Evolutionary conservation across 2,113 vertebrate species (phyloP).

Genomic region (Tachuris rubrigastra): DNA sequence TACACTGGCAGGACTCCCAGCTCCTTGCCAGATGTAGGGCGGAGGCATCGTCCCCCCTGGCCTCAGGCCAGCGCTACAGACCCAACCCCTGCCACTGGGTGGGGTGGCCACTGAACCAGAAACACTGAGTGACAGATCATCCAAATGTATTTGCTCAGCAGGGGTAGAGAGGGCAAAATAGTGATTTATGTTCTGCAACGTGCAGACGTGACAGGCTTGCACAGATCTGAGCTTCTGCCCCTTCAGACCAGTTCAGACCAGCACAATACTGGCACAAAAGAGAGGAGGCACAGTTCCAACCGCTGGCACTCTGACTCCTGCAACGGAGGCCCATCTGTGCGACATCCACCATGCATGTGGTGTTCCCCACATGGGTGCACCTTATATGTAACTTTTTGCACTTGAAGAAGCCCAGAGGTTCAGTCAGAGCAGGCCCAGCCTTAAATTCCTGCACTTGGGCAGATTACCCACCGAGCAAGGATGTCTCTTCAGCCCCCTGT

Average conservation of each 20-base stretch:
- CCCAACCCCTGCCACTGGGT: background rate
- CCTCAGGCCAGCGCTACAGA: background rate
- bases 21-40: background rate
- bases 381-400: background rate
- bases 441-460: background rate
- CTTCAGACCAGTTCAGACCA: background rate
- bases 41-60: background rate
- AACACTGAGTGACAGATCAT: background rate
- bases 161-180: background rate
- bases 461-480: rapidly evolving
- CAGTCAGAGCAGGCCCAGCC: background rate
- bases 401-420: background rate
- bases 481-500: background rate
- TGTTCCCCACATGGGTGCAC: rapidly evolving
- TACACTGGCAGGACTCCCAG: background rate
- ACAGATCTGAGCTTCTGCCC: background rate
- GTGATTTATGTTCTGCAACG: background rate
- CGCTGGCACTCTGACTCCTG: background rate
- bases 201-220: background rate
- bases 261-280: background rate
- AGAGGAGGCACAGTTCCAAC: background rate
- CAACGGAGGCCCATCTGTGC: background rate
- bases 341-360: no score
- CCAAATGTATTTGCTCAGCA: background rate
- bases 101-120: background rate